Evolutionary conservation across 2,113 vertebrate genomes (phyloP).

Genomic region (Pipa parva): DNA sequence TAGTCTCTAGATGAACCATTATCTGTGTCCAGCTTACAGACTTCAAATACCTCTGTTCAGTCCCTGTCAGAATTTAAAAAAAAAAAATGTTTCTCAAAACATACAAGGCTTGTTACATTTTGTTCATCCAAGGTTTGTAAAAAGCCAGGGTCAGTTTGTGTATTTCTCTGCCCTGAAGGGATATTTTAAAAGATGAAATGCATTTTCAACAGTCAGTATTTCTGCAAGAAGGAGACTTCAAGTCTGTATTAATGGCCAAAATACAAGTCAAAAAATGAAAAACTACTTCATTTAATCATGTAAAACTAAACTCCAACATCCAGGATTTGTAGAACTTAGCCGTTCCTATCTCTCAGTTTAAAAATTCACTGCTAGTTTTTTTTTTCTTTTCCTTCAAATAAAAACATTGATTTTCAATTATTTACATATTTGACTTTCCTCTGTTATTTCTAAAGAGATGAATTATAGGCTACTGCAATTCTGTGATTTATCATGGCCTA

Average conservation of each 20-base stretch:
- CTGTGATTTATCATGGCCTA: constrained; percentile 45
- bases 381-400: too few species aligned
- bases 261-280: constrained; percentile 76
- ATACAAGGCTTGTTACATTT: constrained; percentile 79
- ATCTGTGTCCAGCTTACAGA: constrained; percentile 92
- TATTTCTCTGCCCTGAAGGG: constrained; percentile 80
- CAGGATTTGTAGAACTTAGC: constrained; percentile 48
- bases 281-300: constrained; percentile 57
- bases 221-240: constrained; percentile 65
- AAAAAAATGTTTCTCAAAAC: constrained; percentile 72
- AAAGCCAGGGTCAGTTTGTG: constrained; percentile 80
- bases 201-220: constrained; percentile 67
- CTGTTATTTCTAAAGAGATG: constrained; percentile 51
- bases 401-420: constrained; percentile 53
- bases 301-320: constrained; percentile 63
- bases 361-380: constrained; percentile 43
- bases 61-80: constrained; percentile 77
- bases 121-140: constrained; percentile 90
- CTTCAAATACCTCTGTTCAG: constrained; percentile 90
- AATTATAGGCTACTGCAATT: constrained; percentile 49
- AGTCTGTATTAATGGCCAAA: constrained; percentile 75
- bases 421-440: constrained; percentile 63
- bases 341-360: constrained; percentile 48
- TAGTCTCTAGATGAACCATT: constrained; percentile 97
- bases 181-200: constrained; percentile 66